Evolutionary conservation across 2,113 vertebrate species (phyloP).

Genomic region (Tragelaphus buxtoni): DNA sequence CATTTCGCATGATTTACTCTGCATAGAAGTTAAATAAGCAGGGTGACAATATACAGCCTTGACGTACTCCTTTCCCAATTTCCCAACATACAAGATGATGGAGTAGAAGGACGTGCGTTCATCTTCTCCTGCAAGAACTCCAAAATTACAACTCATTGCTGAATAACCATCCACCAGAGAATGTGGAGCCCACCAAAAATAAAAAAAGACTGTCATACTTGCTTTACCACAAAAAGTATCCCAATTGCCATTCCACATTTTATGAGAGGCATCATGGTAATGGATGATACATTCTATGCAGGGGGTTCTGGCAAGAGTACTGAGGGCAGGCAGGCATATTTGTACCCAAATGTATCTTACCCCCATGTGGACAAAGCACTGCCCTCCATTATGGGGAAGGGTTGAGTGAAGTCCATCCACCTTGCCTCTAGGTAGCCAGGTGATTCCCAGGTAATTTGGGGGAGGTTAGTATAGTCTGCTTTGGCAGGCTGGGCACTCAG

Average conservation of each 20-base stretch:
- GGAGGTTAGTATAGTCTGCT: not conserved
- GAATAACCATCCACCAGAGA: not conserved
- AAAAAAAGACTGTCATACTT: not conserved
- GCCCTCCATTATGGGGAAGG: not conserved
- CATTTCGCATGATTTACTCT: not conserved
- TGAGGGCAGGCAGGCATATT: not conserved
- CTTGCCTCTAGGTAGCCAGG: not conserved
- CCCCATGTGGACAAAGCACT: not conserved
- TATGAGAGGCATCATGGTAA: not conserved
- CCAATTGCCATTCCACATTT: not conserved
- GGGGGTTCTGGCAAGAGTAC: not conserved
- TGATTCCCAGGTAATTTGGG: not conserved
- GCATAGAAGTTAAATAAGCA: not conserved
- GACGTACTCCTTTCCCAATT: not conserved
- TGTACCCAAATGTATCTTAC: not conserved
- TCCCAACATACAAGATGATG: rapidly evolving
- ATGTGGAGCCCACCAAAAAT: not conserved
- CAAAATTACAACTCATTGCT: not conserved
- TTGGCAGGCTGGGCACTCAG: not conserved
- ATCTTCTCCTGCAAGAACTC: not conserved
- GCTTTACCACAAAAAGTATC: not conserved
- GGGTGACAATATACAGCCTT: not conserved
- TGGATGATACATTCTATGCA: not conserved
- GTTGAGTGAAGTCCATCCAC: not conserved
- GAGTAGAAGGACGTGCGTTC: rapidly evolving